Evolutionary conservation across 1,140 invertebrate species (phyloP), one percentile per base, ranked within the genome.

Genomic region (Branchinecta lynchi): DNA sequence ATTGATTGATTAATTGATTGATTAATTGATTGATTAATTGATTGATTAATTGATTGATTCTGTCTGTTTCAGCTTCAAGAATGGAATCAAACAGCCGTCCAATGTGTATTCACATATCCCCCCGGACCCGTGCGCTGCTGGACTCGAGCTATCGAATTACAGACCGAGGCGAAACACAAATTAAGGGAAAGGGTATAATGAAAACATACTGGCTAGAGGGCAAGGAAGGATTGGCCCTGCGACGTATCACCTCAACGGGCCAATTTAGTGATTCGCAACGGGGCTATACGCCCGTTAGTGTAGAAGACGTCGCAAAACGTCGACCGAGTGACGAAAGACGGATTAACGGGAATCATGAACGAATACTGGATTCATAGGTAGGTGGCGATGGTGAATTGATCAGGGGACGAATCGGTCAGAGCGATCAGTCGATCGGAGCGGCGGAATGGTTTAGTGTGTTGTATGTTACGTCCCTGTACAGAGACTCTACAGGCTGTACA

Each of bases 41-140:
- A n/a, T n/a, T n/a, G n/a, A n/a, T n/a, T n/a, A n/a, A 51, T 51
- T 51, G 9, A 9, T 51, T 51, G n/a, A 51, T 51, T 51, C n/a
- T 9, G 9, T 9, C 46, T 9, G 9, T 20, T 76, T 95, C 92
- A 0, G 90, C 91, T 7, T 92, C 89, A 0, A 82, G 93, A 69
- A 96, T 97, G 93, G 93, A 97, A 78, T 92, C 90, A 43, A 95
- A 92, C 75, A 93, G 93, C 15, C 82, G 87, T 80, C 83, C 91
- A 0, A 94, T 95, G 88, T 90, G 90, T 79, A 92, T 98, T 72
- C 93, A 97, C 75, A 91, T 98, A 73, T 95, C 92, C 0, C 85
- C 96, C 75, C 87, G 88, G 0, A 96, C 93, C 0, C 86, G 84
- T 74, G 83, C 88, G 73, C 79, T 90, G 7, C 79, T 98, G 7